phyloP scores from a whole-genome alignment of 1,140 invertebrate species.

The Grapholita molesta region DNA sequence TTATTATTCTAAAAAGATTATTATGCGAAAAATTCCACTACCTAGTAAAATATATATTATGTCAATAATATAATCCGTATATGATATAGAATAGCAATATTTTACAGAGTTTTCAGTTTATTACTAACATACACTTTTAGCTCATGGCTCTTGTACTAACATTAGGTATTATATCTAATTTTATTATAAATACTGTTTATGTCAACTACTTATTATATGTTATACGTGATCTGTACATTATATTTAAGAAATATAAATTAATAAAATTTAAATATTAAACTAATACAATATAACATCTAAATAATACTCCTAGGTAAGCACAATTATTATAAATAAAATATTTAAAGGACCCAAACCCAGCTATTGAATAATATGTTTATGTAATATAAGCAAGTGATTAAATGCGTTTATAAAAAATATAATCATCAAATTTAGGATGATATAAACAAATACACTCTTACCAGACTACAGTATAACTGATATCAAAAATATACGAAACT shows the following conservation, averaged over 20 bases:
- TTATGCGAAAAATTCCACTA: slow-evolving; percentile 32
- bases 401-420: slow-evolving; percentile 27
- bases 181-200: neutral
- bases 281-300: neutral
- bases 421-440: slow-evolving; percentile 47
- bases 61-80: slow-evolving; percentile 14
- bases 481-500: too few species aligned
- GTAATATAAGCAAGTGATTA: neutral
- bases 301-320: neutral
- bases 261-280: neutral
- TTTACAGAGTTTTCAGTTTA: slow-evolving; percentile 47
- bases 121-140: slow-evolving; percentile 61
- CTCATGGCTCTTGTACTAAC: slow-evolving; percentile 31
- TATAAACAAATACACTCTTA: too few species aligned
- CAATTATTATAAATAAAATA: slow-evolving; percentile 23
- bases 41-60: slow-evolving; percentile 35
- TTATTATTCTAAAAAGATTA: slow-evolving; percentile 22
- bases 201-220: neutral
- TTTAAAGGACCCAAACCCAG: slow-evolving; percentile 50
- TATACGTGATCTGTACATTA: neutral
- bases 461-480: too few species aligned
- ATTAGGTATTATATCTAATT: neutral
- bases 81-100: slow-evolving; percentile 29
- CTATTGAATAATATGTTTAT: slow-evolving; percentile 36
- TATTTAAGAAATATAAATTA: neutral